Base-by-base conservation (phyloP, 2,888 invertebrate genomes). In the Antitype chi region DNA sequence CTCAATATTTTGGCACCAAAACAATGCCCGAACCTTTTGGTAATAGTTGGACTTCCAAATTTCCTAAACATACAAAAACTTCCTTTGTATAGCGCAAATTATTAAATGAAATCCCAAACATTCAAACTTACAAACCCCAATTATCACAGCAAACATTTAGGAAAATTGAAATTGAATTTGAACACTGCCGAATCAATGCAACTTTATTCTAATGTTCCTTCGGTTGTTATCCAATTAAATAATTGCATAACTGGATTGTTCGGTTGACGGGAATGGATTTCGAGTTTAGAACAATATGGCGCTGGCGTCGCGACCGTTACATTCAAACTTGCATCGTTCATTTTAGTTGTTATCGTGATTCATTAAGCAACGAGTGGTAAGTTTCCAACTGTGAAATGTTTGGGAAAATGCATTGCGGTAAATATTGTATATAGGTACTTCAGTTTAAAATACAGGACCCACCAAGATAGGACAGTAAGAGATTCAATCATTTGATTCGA, bases 201-300 rank as follows among this genome's bases (percentile, higher is more conserved):
- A 85, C 87, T 88, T 87, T 86, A 89, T 85, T 90, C 89, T 91
- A 92, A 91, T 91, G 89, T 90, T 90, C 64, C 82, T 87, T 86
- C 90, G 89, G 91, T 91, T 91, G 89, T 89, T 88, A 91, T 92
- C 89, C 89, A 94, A 91, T 86, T 89, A 91, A 89, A 89, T 89
- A 90, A 90, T 88, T 92, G 91, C 91, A 93, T 89, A 89, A 88
- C 86, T 87, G 87, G 78, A 76, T 81, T 84, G 77, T 67, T 80
- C 69, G 75, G 82, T 85, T 85, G 82, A 85, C 80, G 78, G 64
- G 78, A 86, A 86, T 88, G 81, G 87, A 89, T 89, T 90, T 90
- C 71, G 55, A 86, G 80, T 83, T 87, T 76, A 82, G 63, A 93
- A 91, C 93, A 93, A 92, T 89, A 92, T 91, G 92, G 90, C 89